A percentile compares a stretch with the other conserved stretches of the same genome.
Conservation (phyloP, 2,113 vertebrate species). For the Ictalurus punctatus region DNA sequence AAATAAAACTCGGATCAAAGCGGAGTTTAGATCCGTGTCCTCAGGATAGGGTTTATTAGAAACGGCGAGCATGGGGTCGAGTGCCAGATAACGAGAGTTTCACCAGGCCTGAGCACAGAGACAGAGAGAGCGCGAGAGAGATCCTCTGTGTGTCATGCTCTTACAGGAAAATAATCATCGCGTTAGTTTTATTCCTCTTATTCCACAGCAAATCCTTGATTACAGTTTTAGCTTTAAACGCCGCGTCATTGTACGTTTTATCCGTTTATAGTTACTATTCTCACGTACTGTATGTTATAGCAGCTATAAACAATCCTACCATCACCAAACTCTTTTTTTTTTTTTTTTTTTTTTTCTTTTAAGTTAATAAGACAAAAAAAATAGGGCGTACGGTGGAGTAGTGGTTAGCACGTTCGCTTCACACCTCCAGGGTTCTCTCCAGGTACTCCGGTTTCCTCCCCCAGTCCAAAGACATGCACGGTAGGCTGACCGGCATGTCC, state of each 20-base stretch:
- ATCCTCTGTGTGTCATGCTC: not conserved
- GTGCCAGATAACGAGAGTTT: conserved; percentile 53
- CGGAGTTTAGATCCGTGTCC: conserved; percentile 77
- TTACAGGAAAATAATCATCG: not conserved
- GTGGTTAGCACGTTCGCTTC: no score
- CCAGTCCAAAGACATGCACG: no score
- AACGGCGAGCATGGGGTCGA: conserved; percentile 61
- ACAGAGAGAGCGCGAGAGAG: not conserved
- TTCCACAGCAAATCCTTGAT: not conserved
- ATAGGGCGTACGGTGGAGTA: no score
- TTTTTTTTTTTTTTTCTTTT: no score
- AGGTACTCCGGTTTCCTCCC: no score
- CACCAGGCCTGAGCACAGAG: conserved; percentile 22
- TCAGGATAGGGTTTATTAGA: conserved; percentile 75
- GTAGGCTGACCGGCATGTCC: no score
- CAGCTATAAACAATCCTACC: not conserved
- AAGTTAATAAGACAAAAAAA: not conserved
- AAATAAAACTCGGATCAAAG: conserved; percentile 84
- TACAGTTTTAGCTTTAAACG: not conserved
- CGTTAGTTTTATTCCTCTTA: not conserved
- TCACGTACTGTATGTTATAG: not conserved
- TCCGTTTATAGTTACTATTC: not conserved
- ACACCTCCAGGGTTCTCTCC: no score
- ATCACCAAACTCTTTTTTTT: not conserved
- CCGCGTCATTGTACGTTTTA: not conserved